Conservation (phyloP, 2,113 vertebrate genomes). For the Alexandromys fortis region DNA sequence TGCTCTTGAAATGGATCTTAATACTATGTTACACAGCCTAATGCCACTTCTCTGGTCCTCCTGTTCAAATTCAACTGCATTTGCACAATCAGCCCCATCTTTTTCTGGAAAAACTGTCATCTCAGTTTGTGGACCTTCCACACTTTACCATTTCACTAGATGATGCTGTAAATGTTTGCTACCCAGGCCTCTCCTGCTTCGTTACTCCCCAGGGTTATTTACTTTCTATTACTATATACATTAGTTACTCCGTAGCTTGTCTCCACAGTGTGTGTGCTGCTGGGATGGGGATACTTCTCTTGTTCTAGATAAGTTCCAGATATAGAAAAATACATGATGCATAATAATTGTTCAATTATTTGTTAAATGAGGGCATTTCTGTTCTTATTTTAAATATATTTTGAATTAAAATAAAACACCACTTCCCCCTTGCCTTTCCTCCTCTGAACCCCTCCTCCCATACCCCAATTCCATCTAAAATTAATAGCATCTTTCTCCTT, state of each 20-base stretch:
- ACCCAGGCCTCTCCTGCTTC: fast-evolving
- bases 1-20: too few species aligned
- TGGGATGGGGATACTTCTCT: background rate
- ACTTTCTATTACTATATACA: background rate
- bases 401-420: background rate
- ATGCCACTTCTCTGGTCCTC: fast-evolving
- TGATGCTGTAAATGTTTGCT: background rate
- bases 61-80: background rate
- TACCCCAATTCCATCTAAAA: background rate
- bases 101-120: background rate
- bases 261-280: background rate
- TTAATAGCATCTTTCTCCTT: background rate
- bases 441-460: too few species aligned
- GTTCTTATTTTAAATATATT: background rate
- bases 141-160: background rate
- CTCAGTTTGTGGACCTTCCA: background rate
- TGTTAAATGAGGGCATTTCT: background rate
- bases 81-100: background rate
- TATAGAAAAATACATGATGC: background rate
- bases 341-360: background rate
- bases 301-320: background rate
- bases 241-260: background rate
- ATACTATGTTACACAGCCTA: fast-evolving
- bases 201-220: background rate
- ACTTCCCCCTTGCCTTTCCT: background rate